Evolutionary conservation across 2,797 vertebrate genomes (phyloP), one percentile per base, ranked within the genome.

Genomic region (Enteromius viviparus): DNA sequence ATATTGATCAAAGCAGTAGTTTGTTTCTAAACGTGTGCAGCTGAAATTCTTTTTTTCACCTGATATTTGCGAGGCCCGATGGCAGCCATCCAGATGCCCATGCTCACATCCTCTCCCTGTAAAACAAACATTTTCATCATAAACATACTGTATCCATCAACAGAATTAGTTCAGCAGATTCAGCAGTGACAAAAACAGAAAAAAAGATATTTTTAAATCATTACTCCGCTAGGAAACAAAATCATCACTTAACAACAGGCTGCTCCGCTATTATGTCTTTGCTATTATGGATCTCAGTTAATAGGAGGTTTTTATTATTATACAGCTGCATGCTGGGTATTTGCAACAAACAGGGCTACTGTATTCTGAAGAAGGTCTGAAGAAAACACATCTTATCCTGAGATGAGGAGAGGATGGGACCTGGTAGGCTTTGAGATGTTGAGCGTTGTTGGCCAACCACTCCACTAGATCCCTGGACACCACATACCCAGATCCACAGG

Each of bases 11-110:
- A 26, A 26, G 23, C 51, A 23, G n/a, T 12, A 60, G 6, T 23
- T 15, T 4, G 6, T 4, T 45, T 69, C 12, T 26, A 19, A 11
- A 42, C 21, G 66, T 15, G n/a, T 29, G 8, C 23, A 29, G n/a
- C 23, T 29, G 6, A 45, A 70, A 4, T 11, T 1, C 10, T 0
- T 76, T 84, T 76, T 84, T 81, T 87, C 78, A 97, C 97, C 96
- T 99, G 98, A 86, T 97, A 96, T 76, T 97, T 94, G 82, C 92
- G 95, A 19, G 98, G 97, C 82, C 97, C 97, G 34, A 99, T 95
- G 49, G 98, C 98, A 80, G 98, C 97, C 98, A 99, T 99, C 98
- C 98, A 99, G 83, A 99, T 99, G 81, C 98, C 98, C 98, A 99
- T 99, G 91, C 97, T 99, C 65, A 99, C 98, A 82, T 99, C 98